These are phyloP conservation scores for Psilopsiagon aymara DNA, from an alignment of 2,113 vertebrate genomes.

Conservation along the genomic window DNA sequence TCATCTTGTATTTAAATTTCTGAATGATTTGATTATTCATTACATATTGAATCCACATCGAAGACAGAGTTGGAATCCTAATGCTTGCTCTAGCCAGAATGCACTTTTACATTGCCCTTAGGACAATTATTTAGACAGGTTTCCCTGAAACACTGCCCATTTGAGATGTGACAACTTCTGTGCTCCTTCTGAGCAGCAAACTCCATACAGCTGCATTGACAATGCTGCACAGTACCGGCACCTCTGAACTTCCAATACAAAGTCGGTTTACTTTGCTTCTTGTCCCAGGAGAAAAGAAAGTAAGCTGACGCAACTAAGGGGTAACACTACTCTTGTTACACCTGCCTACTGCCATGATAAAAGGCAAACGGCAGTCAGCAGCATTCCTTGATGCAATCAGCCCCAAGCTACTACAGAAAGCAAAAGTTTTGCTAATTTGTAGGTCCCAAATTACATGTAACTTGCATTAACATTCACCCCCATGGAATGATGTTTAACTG, in stretches of 20 bases:
- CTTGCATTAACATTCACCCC: rapidly evolving
- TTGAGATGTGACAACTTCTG: not conserved
- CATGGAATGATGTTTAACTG: not conserved
- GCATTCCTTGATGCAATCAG: not conserved
- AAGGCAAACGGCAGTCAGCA: not conserved
- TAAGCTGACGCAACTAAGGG: conserved; percentile 8
- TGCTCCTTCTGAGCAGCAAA: not conserved
- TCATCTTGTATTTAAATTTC: not conserved
- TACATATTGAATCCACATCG: not conserved
- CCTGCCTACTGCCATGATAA: not conserved
- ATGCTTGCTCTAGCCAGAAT: not conserved
- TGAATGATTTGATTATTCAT: not conserved
- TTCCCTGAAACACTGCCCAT: not conserved
- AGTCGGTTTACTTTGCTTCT: not conserved
- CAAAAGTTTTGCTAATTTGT: not conserved
- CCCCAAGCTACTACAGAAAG: not conserved
- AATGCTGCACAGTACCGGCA: not conserved
- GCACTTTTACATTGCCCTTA: not conserved
- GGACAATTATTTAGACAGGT: not conserved
- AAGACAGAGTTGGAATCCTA: not conserved
- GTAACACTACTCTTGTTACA: not conserved
- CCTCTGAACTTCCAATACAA: not conserved
- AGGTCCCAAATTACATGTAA: not conserved
- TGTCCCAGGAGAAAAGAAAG: not conserved
- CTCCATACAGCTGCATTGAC: not conserved